These are phyloP conservation scores for Cyclura pinguis DNA, from an alignment of 2,797 vertebrate species.

Conservation along the genomic window DNA sequence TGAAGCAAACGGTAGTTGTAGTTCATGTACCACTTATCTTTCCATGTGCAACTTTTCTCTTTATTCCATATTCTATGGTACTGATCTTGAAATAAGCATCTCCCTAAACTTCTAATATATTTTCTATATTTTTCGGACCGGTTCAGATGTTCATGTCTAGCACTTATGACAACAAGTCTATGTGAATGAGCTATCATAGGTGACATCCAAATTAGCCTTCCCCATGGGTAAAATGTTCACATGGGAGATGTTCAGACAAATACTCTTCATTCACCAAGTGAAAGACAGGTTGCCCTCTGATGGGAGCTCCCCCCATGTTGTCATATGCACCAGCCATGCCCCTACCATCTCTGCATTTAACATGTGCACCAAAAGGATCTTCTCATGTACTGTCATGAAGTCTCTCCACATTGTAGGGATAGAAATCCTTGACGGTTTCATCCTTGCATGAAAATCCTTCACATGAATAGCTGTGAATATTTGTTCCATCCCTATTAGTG, in stretches of 20 bases:
- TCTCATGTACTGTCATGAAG: background rate
- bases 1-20: slow-evolving; percentile 28
- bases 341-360: background rate
- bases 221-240: background rate
- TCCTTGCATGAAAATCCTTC: too few relatives aligned
- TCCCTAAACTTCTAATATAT: background rate
- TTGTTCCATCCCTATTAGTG: too few relatives aligned
- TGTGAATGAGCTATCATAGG: background rate
- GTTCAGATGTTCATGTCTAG: background rate
- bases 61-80: background rate
- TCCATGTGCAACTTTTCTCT: slow-evolving; percentile 20
- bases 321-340: background rate
- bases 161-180: background rate
- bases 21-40: slow-evolving; percentile 41
- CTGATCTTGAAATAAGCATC: background rate
- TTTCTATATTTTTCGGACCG: background rate
- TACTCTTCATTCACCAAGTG: background rate
- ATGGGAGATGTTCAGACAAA: background rate
- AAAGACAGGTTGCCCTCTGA: background rate
- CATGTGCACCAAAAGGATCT: too few relatives aligned
- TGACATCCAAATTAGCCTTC: background rate
- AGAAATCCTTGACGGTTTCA: too few relatives aligned
- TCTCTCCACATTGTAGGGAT: too few relatives aligned
- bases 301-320: background rate
- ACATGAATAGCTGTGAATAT: too few relatives aligned